Evolutionary conservation across 2,888 invertebrate species (phyloP).

Genomic region (Aporophyla nigra): DNA sequence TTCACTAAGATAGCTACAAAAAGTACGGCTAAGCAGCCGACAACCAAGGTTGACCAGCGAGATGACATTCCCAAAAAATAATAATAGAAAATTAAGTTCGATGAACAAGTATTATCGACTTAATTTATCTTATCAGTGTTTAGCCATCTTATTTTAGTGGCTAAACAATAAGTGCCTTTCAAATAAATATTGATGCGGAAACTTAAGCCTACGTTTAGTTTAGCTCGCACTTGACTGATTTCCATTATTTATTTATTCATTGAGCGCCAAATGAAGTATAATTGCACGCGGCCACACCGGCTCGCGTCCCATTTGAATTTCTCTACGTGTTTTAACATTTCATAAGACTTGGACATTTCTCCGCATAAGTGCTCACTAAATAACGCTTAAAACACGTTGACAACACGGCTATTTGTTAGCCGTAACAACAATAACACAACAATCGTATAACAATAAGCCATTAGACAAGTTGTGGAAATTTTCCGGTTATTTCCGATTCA

Average conservation of each 20-base stretch:
- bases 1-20: too few species aligned
- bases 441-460: slow-evolving; percentile 88
- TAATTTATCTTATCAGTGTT: not conserved
- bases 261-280: slow-evolving; percentile 59
- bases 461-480: slow-evolving; percentile 90
- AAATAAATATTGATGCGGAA: slow-evolving; percentile 40
- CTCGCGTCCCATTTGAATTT: slow-evolving; percentile 53
- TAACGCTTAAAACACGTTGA: slow-evolving; percentile 81
- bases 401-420: slow-evolving; percentile 80
- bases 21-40: too few species aligned
- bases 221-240: slow-evolving; percentile 53
- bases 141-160: not conserved
- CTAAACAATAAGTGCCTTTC: not conserved
- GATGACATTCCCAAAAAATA: too few species aligned
- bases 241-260: slow-evolving; percentile 65
- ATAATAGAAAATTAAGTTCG: too few species aligned
- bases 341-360: slow-evolving; percentile 63
- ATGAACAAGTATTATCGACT: not conserved
- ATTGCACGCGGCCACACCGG: slow-evolving; percentile 30
- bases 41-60: too few species aligned
- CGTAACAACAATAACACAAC: slow-evolving; percentile 79
- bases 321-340: slow-evolving; percentile 62
- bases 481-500: slow-evolving; percentile 90
- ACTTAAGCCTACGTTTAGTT: slow-evolving; percentile 20
- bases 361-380: slow-evolving; percentile 74